Base-by-base conservation (phyloP, 2,888 invertebrate species). In the Desoria tigrina region DNA sequence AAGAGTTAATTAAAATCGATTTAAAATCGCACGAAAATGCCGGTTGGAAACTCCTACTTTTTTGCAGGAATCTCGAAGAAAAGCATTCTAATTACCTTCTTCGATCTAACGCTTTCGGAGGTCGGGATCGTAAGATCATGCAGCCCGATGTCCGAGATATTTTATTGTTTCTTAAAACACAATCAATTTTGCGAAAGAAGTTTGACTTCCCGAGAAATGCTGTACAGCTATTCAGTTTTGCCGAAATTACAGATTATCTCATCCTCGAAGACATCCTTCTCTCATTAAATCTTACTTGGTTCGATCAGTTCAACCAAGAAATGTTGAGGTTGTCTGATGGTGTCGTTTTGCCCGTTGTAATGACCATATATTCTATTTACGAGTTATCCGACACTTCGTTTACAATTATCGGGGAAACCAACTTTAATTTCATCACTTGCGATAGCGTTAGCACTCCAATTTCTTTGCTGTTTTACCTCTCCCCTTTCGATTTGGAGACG, bases 391-490 rank as follows among this genome's bases (percentile, higher is more conserved):
- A n/a, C 9, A 39, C 16, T 16, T 16, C 9, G 9, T 7, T 49
- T 7, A 49, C 18, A 9, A 9, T 49, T 49, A 14, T 23, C 11
- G 21, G 18, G 7, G 11, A 49, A 14, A 49, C 9, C 7, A 14
- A 49, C 18, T 49, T 11, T 18, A 49, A 49, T 18, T 49, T 14
- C 23, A 7, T 49, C 18, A 49, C 49, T 49, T 49, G 49, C 49
- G 49, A 49, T 23, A 49, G 49, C 18, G 49, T 49, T 7, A 14
- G 18, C 18, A 11, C 18, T 7, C 7, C 18, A 7, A 23, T 49
- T 11, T 18, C n/a, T 49, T 49, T 11, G 9, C 7, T 11, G 18
- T 18, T 49, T 49, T 49, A 14, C 9, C 18, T 49, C 7, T 49
- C 49, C 18, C 49, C 49, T 7, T 14, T 23, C 18, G 49, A 49